Evolutionary conservation across 2,113 vertebrate genomes (phyloP), one percentile per base, ranked within the genome.

Genomic region (Sporophila hypoxantha): DNA sequence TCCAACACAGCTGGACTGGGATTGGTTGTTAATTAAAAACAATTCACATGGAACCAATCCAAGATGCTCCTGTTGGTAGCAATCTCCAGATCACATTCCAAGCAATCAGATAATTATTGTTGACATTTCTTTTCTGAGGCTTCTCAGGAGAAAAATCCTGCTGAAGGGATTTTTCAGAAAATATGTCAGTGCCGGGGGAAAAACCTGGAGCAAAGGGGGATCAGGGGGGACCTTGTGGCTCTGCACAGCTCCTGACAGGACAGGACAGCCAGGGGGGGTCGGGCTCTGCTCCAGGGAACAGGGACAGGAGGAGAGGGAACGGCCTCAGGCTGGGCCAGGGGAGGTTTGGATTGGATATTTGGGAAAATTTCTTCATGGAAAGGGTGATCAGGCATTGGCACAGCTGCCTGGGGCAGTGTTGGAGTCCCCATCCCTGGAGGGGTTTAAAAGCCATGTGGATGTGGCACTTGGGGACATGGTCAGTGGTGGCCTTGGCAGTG

Each of bases 311-410:
- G 7, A 55, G 47, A 76, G 82, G 47, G n/a, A 69, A 69, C 0
- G 0, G 47, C 47, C 55, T 39, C 39, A 29, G 7, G 32, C 1
- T 59, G 44, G 2, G 21, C 44, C 21, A 50, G 26, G 36, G 17
- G 11, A 42, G 14, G 26, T 0, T 6, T 0, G 10, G 1, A 0
- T 1, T 32, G 62, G 44, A 52, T 60, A 57, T 37, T 19, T 5
- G 6, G 46, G 29, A 0, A n/a, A 16, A 34, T 19, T 47, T 9
- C 16, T 14, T 12, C 27, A 2, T 12, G 6, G 19, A 12, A 34
- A 61, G 8, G 19, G 0, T n/a, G n/a, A n/a, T n/a, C n/a, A n/a
- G n/a, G n/a, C n/a, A n/a, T 19, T 49, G 62, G 22, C 21, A n/a
- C 32, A 84, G 27, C 46, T 76, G 37, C 32, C 47, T 39, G 39